Evolutionary conservation across 2,888 invertebrate genomes (phyloP), one percentile per base, ranked within the genome.

Genomic region (Catocala sponsa): DNA sequence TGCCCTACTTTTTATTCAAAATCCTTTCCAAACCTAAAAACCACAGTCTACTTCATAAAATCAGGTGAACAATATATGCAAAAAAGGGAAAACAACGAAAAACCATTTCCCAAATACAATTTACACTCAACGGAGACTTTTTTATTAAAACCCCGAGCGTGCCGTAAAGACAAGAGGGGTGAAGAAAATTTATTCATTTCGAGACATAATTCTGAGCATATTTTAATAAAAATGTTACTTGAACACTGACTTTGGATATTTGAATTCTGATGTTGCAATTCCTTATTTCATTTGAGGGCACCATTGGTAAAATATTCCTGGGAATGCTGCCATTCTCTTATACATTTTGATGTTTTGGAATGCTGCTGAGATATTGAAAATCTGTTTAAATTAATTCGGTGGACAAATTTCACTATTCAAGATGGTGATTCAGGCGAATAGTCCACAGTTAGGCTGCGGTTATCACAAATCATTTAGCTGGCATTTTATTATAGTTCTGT

Each of bases 131-230:
- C 75, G 74, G 76, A 73, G 80, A 80, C 71, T 84, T 81, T 81
- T 86, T 83, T 86, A 84, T 83, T 83, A 84, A 85, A 87, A 80
- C 81, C 86, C 79, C 81, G 63, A 65, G 85, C 78, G 84, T 74
- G 79, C 81, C 79, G 78, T 88, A 83, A 86, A 87, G 86, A 86
- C 83, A 82, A 83, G 83, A 81, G 85, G 81, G 79, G 81, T 75
- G 74, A 82, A 77, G 74, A 70, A 83, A 89, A 89, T 90, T 89
- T 91, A 91, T 91, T 90, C 88, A 91, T 89, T 83, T 85, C 79
- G 80, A 77, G 83, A 83, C 88, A 85, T 88, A 88, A 90, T 88
- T 87, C 85, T 72, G 79, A 82, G 87, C 84, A 87, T 87, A 89
- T 88, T 90, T 89, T 88, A 87, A 90, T 87, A 87, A 88, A 87